Evolutionary conservation across 2,113 vertebrate species (phyloP), one percentile per base, ranked within the genome.

Genomic region (Leptosomus discolor): DNA sequence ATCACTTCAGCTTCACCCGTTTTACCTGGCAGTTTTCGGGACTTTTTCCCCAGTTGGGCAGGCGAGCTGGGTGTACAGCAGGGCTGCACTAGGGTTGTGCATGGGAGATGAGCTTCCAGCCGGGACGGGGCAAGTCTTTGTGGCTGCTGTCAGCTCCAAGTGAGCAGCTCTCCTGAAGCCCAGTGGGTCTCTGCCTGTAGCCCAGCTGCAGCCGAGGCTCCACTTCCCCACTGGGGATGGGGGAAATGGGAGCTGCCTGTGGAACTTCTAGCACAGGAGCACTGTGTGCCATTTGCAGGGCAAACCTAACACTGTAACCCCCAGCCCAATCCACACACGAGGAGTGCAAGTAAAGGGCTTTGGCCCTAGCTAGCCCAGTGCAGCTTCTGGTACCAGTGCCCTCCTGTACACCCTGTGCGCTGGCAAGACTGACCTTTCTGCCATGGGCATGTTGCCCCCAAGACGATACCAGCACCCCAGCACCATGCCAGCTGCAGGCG

Each of bases 361-460:
- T 51, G 20, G 36, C 30, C n/a, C 4, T 4, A 5, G 5, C 8
- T 37, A 29, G 14, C 27, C 34, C 48, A 16, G 37, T 22, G 29
- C 43, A 58, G 27, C 45, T 53, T 64, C 56, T 70, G 20, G 13
- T 12, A 39, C 32, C 23, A 48, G 15, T 41, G 71, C 53, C 63
- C 23, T 85, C 57, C 34, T 29, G 34, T 15, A 46, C 20, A 12
- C 11, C 39, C 46, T 1, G 0, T 26, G 17, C 26, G 15, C 11
- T 12, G 53, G 34, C 71, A 53, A 16, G 7, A 29, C n/a, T 43
- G 58, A 32, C 26, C n/a, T 20, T 58, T 27, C 51, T 65, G 39
- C 16, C 3, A 1, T 3, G 24, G 51, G 14, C 2, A 7, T 2
- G 9, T 29, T 64, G 10, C 8, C 17, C 15, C 24, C 3, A 0